Evolutionary conservation across 2,888 invertebrate species (phyloP), one percentile per base, ranked within the genome.

Genomic region (Stenotaenia linearis): DNA sequence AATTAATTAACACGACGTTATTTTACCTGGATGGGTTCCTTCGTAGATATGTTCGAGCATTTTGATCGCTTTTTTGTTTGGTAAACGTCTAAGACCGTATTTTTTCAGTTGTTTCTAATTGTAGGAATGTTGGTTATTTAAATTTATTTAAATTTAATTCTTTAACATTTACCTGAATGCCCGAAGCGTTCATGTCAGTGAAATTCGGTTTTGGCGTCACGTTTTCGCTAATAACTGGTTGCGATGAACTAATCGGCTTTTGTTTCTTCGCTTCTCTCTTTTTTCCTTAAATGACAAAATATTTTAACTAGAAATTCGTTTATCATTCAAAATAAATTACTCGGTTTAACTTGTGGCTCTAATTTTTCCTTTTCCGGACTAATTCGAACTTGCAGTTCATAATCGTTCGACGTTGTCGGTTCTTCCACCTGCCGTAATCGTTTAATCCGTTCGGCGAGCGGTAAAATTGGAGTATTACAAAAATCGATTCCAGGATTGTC

Each of bases 1-100:
- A 40, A 18, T 12, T 45, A 78, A 18, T 61, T 23, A 50, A 23
- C 32, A 30, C n/a, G 28, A 30, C 32, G 10, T 69, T 75, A 18
- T 69, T 83, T 84, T 83, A 85, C 85, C 85, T 75, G 88, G 88
- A 84, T 90, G 90, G 30, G 89, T 86, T 82, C 89, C 86, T n/a
- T 89, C 85, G 83, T 90, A 90, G 82, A 90, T 89, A 80, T 89
- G 88, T 61, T 87, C 86, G 78, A 90, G 85, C 78, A 90, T 82
- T 80, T 86, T 84, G 75, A 88, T 87, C 80, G 90, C 90, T 83
- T 88, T 88, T 18, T 86, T 86, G 79, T 88, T 87, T 28, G 87
- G 87, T 50, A 89, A 85, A 32, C 87, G 85, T 81, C 89, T 89
- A 6, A 90, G 84, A 37, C 90, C 90, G 83, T 86, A 89, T 82